Base-by-base conservation (phyloP, 2,888 invertebrate species). In the Pomacea canaliculata region DNA sequence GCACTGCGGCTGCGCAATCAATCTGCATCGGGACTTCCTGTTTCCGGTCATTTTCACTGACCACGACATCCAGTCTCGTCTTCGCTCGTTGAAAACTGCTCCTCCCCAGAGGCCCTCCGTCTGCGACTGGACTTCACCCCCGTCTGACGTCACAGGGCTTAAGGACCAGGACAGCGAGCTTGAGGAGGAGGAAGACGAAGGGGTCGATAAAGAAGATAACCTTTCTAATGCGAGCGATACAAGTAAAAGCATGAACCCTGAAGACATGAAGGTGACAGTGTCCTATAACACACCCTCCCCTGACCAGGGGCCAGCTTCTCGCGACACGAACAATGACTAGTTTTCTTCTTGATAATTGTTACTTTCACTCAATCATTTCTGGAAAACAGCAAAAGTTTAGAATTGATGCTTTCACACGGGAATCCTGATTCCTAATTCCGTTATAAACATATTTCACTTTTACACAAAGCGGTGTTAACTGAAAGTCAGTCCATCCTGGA, bases 1-100 rank as follows among this genome's bases (percentile, higher is more conserved):
- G 69, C 74, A 78, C 27, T 83, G 82, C 73, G 83, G 83, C 10
- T 81, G 81, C 73, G 70, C 76, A 3, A 77, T 80, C 23, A 48
- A 62, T 18, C 51, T 71, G 48, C 66, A 76, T n/a, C 70, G 62
- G 16, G 75, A 73, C 60, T 60, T 67, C 59, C 65, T 70, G 69
- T 72, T 76, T 23, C 70, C 69, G 59, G 75, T 69, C 19, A 51
- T 71, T n/a, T 60, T 68, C n/a, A 72, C 77, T 4, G 70, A 74
- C 16, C 67, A 77, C 66, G 69, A 77, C 27, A 69, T 69, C n/a
- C 68, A 69, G 7, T 69, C 69, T 48, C 69, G 74, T 0, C 27
- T 73, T 23, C 37, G 13, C 16, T 19, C 70, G 13, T 13, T 13
- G 19, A 27, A 16, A 46, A 56, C 51, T 63, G 63, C 63, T 63